Evolutionary conservation across 2,888 invertebrate genomes (phyloP), one percentile per base, ranked within the genome.

Genomic region (Mystacides longicornis): DNA sequence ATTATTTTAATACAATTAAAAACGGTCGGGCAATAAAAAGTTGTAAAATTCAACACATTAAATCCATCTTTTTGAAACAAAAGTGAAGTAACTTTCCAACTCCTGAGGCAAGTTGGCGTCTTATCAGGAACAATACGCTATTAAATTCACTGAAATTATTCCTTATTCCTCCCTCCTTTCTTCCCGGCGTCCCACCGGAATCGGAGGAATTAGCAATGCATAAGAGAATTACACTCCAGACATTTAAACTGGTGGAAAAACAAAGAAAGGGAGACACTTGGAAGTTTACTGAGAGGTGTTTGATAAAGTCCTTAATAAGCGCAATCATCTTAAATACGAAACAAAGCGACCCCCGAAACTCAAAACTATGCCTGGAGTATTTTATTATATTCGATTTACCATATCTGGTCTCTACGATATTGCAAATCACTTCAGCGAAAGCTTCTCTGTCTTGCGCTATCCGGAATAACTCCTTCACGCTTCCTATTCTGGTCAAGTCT

Each of bases 41-140:
- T 56, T 56, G 51, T 56, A 56, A 48, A 43, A 22, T 23, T 14
- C 37, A 33, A 52, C 47, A 49, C 56, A 56, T 56, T 56, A 56
- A 48, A 52, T 56, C 51, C 51, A 23, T 23, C 56, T 20, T 48
- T 42, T 55, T 37, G 33, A n/a, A 54, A 56, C 56, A 56, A 56
- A 56, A 51, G 47, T 21, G 52, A 51, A 52, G 37, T 52, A 51
- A 42, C 51, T 47, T 42, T 23, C 5, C 23, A 23, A 31, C 23
- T 47, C 53, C 43, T 51, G 23, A 33, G 42, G 53, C 50, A 53
- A 58, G 23, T 59, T 57, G 50, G 33, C 42, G 57, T 57, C 60
- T 60, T 60, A 60, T 60, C 60, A 59, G 57, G 57, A 61, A 61
- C 60, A 61, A 61, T 61, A 61, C 58, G 60, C 60, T 59, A 55